phyloP scores from a whole-genome alignment of 2,888 invertebrate genomes.

The Holacanthella duospinosa region DNA sequence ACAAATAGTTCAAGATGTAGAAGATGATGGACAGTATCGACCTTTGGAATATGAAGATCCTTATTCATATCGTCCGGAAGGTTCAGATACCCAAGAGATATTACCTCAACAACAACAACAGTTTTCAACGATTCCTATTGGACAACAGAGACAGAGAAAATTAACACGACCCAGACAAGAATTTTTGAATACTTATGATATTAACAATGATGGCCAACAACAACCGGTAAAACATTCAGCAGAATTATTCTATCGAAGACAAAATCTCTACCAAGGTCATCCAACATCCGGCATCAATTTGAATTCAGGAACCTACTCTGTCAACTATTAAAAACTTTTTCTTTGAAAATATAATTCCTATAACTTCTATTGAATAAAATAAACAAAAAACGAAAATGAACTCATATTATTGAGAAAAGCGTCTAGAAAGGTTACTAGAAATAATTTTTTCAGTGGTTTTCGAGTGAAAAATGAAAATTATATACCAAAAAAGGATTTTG shows the following conservation, averaged over 20 bases:
- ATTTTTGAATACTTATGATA: no score
- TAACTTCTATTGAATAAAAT: no score
- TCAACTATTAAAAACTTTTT: conserved; percentile 63
- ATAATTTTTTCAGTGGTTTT: no score
- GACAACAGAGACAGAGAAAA: conserved; percentile 39
- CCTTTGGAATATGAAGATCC: conserved; percentile 17
- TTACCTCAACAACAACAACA: conserved; percentile 44
- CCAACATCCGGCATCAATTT: conserved; percentile 64
- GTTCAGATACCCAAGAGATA: conserved; percentile 43
- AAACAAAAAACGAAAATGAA: no score
- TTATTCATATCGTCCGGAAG: conserved; percentile 10
- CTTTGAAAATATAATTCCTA: no score
- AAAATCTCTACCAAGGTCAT: conserved; percentile 50
- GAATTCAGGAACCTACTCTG: conserved; percentile 63
- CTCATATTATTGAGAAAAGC: no score
- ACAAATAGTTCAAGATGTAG: neutral
- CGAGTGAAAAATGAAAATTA: no score
- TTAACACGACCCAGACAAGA: conserved; percentile 38
- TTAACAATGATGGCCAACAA: no score
- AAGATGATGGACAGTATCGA: conserved; percentile 19
- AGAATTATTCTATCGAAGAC: conserved; percentile 25
- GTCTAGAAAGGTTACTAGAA: no score
- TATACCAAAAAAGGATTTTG: no score
- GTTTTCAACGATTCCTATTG: neutral
- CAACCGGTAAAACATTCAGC: conserved; percentile 21